Percentiles rank a stretch among this genome's conserved stretches.
These are phyloP conservation scores for Alviniconcha strummeri DNA, from an alignment of 2,888 invertebrate genomes.

Conservation along the genomic window DNA sequence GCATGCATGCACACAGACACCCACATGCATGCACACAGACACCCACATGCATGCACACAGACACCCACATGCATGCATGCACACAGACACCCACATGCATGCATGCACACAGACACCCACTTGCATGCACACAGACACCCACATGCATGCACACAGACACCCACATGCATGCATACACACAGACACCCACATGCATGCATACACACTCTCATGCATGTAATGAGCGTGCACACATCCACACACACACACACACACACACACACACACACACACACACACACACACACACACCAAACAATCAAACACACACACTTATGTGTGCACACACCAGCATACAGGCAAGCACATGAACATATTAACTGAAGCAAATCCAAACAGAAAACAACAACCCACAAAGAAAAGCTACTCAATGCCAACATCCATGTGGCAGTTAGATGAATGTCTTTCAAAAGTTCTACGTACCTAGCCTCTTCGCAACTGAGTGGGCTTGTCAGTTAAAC, in stretches of 20 bases:
- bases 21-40: neutral
- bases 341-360: neutral
- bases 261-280: constrained; percentile 7
- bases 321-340: neutral
- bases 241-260: neutral
- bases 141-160: no score
- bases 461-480: no score
- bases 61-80: no score
- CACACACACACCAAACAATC: neutral
- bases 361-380: neutral
- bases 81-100: no score
- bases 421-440: neutral
- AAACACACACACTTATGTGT: neutral
- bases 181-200: neutral
- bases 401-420: no score
- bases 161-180: neutral
- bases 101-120: neutral
- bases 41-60: no score
- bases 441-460: no score
- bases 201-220: neutral
- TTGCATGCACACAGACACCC: no score
- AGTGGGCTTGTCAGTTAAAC: no score
- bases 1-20: neutral
- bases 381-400: neutral
- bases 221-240: neutral